Evolutionary conservation across 2,888 invertebrate genomes (phyloP).

Genomic region (Drosophila eohydei): DNA sequence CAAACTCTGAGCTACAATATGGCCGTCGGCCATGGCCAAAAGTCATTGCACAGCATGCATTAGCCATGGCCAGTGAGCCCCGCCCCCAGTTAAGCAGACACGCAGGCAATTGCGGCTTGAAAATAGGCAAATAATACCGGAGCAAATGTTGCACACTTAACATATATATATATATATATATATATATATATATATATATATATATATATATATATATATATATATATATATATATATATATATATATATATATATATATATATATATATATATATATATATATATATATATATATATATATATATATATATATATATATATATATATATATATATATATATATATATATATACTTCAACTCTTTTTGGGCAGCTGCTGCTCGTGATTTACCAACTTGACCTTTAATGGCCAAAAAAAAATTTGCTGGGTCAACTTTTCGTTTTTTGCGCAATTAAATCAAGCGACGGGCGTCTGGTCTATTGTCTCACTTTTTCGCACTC

Average conservation of each 20-base stretch:
- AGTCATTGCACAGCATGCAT: conserved; percentile 32
- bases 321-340: not conserved
- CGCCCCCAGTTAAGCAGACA: conserved; percentile 6
- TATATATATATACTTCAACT: not conserved
- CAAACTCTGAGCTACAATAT: conserved; percentile 13
- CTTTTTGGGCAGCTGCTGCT: not conserved
- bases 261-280: not conserved
- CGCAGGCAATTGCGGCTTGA: conserved; percentile 7
- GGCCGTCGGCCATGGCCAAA: conserved; percentile 26
- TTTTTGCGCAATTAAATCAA: conserved; percentile 37
- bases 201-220: not conserved
- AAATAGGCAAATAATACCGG: conserved; percentile 8
- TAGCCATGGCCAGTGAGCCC: conserved; percentile 21
- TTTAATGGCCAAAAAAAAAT: conserved; percentile 16
- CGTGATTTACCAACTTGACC: conserved; percentile 14
- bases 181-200: not conserved
- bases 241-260: not conserved
- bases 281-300: not conserved
- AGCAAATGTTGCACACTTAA: not conserved
- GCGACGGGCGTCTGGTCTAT: conserved; percentile 34
- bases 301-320: not conserved
- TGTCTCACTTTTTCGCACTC: conserved; percentile 32
- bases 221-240: not conserved
- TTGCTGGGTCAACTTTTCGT: conserved; percentile 41
- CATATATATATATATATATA: not conserved